Evolutionary conservation across 2,888 invertebrate genomes (phyloP), one percentile per base, ranked within the genome.

Genomic region (Phoenoteleia sp.): DNA sequence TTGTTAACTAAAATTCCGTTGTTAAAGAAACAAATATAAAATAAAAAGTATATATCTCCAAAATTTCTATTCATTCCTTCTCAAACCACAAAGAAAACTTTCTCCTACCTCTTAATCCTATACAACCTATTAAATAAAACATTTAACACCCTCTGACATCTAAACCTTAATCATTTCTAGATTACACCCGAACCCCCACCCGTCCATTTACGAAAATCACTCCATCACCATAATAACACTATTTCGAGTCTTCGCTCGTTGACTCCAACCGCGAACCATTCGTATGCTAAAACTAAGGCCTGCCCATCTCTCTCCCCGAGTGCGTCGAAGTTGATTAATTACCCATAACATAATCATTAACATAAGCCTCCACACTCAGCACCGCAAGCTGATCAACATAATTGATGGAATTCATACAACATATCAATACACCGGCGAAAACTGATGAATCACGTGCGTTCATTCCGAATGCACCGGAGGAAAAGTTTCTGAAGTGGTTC

Each of bases 281-380:
- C 54, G 15, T 54, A 54, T 69, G 54, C 39, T 25, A 27, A 54
- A 36, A 27, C 60, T 36, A 19, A 33, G 49, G 17, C 36, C 66
- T 66, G 23, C 58, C 45, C 25, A 64, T 42, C 42, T 47, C 29
- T 56, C 45, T 29, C 7, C 5, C 17, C 7, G 49, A 27, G 36
- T 64, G n/a, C n/a, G n/a, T n/a, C n/a, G n/a, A n/a, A n/a, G n/a
- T 33, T 80, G 79, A 80, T 72, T 80, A 80, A 72, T 71, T 80
- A 42, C 47, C 1, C 27, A n/a, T 7, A 9, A 17, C 45, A 13
- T 23, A 23, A 13, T 21, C 42, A 66, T 72, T 66, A 71, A 25
- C 56, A 29, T 23, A 49, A 49, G 33, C 7, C 6, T 33, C 33
- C 9, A 75, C 29, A 27, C 23, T 42, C 36, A 3, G 60, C n/a